Conservation (phyloP, 2,113 vertebrate species). For the Lagopus leucura region DNA sequence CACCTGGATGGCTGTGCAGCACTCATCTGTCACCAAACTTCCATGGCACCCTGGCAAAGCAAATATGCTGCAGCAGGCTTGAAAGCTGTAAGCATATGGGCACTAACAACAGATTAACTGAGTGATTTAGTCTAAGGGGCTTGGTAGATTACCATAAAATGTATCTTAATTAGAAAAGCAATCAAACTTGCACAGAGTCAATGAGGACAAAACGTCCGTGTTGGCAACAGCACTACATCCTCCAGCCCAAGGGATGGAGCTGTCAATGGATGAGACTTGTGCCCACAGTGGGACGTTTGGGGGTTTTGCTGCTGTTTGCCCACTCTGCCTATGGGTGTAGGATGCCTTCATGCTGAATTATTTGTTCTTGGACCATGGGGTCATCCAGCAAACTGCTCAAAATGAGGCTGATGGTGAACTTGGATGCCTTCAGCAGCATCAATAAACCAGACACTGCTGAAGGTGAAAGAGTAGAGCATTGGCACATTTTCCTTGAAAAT, state of each 20-base stretch:
- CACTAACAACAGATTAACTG: conserved; percentile 69
- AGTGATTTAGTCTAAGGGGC: conserved; percentile 61
- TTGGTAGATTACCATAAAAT: conserved; percentile 68
- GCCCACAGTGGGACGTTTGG: background rate
- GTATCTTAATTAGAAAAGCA: conserved; percentile 73
- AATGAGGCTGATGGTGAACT: background rate
- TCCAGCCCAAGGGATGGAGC: background rate
- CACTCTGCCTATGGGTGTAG: background rate
- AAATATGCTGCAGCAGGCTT: conserved; percentile 54
- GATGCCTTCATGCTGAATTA: background rate
- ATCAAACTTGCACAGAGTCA: conserved; percentile 35
- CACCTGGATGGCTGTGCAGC: background rate
- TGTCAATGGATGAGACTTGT: fast-evolving
- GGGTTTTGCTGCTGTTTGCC: background rate
- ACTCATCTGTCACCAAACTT: background rate
- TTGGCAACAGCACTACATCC: background rate
- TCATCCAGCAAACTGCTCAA: background rate
- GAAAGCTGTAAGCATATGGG: conserved; percentile 69
- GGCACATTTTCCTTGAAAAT: conserved; percentile 37
- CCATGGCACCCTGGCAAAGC: background rate
- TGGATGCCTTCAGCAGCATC: background rate
- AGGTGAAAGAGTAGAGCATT: conserved; percentile 11
- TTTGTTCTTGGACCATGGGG: background rate
- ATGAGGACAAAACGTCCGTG: background rate
- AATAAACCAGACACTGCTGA: conserved; percentile 6